Conservation (phyloP, 2,113 vertebrate genomes). For the Barnardius zonarius region DNA sequence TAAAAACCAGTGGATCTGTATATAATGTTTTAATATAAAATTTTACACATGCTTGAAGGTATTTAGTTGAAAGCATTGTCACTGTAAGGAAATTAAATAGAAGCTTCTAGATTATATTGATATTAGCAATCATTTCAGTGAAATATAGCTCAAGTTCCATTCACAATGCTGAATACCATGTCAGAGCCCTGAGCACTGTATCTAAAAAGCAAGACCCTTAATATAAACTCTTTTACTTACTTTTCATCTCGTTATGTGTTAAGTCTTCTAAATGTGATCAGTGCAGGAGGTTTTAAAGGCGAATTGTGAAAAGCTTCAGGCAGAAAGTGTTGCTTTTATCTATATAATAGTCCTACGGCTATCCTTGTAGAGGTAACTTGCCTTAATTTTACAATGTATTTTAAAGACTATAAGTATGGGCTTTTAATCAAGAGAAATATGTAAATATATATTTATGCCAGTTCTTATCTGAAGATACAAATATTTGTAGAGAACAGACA, state of each 20-base stretch:
- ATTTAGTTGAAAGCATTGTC: neutral
- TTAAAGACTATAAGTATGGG: neutral
- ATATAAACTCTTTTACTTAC: neutral
- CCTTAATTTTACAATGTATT: neutral
- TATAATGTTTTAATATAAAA: neutral
- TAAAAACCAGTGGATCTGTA: neutral
- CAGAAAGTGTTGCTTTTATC: neutral
- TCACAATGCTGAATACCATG: neutral
- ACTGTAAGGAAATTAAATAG: neutral
- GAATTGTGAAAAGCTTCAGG: neutral
- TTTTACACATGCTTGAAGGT: neutral
- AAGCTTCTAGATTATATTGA: neutral
- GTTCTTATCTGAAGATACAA: neutral
- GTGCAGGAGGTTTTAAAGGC: neutral
- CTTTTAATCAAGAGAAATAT: neutral
- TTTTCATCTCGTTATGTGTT: neutral
- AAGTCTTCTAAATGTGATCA: neutral
- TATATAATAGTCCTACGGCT: neutral
- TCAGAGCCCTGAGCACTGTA: neutral
- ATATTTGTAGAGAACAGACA: neutral
- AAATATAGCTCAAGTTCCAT: neutral
- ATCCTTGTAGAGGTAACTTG: neutral
- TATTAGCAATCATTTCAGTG: neutral
- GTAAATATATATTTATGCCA: neutral
- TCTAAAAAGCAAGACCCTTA: neutral